Conservation (phyloP, 2,888 invertebrate genomes). For the Exocentrus adspersus region DNA sequence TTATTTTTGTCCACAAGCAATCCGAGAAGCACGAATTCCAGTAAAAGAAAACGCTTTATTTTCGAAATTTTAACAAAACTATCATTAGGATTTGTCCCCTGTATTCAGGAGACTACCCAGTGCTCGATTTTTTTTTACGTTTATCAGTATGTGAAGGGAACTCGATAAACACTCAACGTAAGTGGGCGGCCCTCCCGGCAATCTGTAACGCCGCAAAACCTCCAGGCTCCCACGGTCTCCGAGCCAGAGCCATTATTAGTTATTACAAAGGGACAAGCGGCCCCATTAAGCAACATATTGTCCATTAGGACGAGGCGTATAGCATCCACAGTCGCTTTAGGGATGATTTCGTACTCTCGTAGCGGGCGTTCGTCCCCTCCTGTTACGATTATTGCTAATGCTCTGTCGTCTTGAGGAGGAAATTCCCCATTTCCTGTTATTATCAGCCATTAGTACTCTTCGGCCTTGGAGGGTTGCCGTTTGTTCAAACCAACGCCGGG, state of each 20-base stretch:
- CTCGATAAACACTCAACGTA: no score
- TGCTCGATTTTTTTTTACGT: no score
- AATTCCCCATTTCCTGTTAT: conserved; percentile 27
- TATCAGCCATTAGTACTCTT: conserved; percentile 23
- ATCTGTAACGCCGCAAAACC: conserved; percentile 10
- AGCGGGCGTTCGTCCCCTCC: conserved; percentile 39
- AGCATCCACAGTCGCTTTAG: conserved; percentile 53
- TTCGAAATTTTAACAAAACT: no score
- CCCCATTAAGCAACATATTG: conserved; percentile 57
- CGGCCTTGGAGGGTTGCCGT: background rate
- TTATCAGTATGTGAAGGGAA: no score
- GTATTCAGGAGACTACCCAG: no score
- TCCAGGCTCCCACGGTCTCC: conserved; percentile 12
- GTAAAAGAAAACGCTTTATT: no score
- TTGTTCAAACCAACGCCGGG: background rate
- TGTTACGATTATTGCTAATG: conserved; percentile 46
- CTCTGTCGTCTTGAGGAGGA: conserved; percentile 24
- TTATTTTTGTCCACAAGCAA: no score
- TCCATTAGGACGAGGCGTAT: conserved; percentile 53
- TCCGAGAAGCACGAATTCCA: no score
- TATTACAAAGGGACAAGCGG: conserved; percentile 53
- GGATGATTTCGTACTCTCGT: conserved; percentile 52
- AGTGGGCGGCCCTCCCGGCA: background rate
- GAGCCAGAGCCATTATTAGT: conserved; percentile 49
- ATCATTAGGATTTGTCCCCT: no score